phyloP scores from a whole-genome alignment of 2,113 vertebrate genomes.

The Caracal caracal region DNA sequence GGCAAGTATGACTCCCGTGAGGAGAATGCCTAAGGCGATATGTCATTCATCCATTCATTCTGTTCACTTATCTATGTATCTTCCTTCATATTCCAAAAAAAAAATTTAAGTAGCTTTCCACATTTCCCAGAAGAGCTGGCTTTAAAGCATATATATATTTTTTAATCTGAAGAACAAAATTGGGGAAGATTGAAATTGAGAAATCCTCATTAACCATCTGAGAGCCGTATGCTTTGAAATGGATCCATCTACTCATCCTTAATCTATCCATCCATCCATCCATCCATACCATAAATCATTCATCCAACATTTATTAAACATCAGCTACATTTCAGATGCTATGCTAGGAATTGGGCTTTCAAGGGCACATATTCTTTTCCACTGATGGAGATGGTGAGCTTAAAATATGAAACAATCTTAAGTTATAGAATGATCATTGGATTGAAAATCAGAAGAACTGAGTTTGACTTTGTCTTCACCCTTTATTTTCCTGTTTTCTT shows the following conservation, averaged over 20 bases:
- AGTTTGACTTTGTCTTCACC: neutral
- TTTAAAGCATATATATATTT: neutral
- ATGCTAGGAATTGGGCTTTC: neutral
- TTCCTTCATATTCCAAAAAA: neutral
- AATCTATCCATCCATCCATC: neutral
- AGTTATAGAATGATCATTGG: neutral
- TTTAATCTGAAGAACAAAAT: neutral
- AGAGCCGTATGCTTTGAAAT: neutral
- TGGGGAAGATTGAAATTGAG: neutral
- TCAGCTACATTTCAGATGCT: neutral
- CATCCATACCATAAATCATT: neutral
- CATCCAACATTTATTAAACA: neutral
- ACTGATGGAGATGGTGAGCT: neutral
- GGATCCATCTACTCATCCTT: neutral
- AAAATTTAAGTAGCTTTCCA: neutral
- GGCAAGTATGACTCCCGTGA: neutral
- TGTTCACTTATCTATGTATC: neutral
- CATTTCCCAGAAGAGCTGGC: neutral
- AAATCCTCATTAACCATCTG: neutral
- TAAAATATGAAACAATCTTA: neutral
- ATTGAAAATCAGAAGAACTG: slow-evolving; percentile 6
- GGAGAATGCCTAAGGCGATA: neutral
- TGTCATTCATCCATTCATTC: neutral
- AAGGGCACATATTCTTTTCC: neutral
- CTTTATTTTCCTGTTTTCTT: neutral